Percentiles rank a stretch among this genome's conserved stretches.
phyloP scores from a whole-genome alignment of 2,113 vertebrate species.

The Pampusana beccarii region DNA sequence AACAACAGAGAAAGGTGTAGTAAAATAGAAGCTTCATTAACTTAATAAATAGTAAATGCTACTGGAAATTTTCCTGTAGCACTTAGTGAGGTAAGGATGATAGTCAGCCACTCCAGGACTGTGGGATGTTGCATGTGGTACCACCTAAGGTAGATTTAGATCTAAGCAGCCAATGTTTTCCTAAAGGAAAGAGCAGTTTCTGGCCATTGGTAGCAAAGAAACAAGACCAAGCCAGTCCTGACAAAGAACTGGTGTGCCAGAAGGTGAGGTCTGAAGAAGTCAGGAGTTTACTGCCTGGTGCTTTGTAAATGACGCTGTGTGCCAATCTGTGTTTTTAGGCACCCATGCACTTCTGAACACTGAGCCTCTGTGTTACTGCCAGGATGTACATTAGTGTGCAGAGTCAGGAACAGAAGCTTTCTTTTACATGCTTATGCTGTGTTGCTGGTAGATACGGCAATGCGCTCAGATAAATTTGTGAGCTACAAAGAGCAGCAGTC shows the following conservation, averaged over 20 bases:
- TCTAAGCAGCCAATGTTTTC: not conserved
- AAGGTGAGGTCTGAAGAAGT: not conserved
- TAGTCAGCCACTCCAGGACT: not conserved
- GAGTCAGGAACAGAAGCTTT: not conserved
- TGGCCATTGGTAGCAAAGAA: not conserved
- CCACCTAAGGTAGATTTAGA: not conserved
- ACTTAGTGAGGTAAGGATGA: not conserved
- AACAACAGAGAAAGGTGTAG: not conserved
- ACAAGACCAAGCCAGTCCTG: not conserved
- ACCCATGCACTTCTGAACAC: not conserved
- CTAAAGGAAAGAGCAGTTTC: not conserved
- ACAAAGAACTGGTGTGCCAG: not conserved
- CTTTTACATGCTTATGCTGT: not conserved
- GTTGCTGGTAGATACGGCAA: not conserved
- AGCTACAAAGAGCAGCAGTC: not conserved
- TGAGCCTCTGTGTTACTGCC: not conserved
- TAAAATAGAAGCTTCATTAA: not conserved
- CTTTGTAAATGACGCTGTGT: not conserved
- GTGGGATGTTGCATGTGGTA: not conserved
- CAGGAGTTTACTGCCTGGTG: not conserved
- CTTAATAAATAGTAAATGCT: not conserved
- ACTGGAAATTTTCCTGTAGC: not conserved
- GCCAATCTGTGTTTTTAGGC: not conserved
- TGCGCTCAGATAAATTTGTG: not conserved
- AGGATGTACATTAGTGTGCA: not conserved